These are phyloP conservation scores for Eupleurogrammus muticus DNA, from an alignment of 2,797 vertebrate genomes.

Conservation along the genomic window DNA sequence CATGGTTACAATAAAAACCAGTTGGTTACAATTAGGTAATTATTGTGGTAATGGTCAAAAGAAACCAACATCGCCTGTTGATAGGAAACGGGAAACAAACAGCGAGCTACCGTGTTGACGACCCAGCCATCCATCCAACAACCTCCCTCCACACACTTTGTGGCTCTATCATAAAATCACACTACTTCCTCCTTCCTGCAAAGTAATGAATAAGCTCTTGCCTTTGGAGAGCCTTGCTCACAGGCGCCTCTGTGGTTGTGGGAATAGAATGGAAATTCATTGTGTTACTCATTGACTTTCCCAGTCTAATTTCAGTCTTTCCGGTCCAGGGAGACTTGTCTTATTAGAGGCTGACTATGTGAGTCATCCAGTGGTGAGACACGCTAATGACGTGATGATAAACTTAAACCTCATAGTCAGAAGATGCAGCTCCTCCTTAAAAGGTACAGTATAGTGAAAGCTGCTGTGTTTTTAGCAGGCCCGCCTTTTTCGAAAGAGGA, in stretches of 20 bases:
- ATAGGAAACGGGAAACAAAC: background rate
- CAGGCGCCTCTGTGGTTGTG: background rate
- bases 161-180: background rate
- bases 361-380: constrained; percentile 26
- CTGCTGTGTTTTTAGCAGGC: constrained; percentile 10
- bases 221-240: background rate
- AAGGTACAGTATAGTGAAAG: constrained; percentile 23
- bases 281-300: background rate
- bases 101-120: background rate
- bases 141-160: background rate
- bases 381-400: constrained; percentile 16
- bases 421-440: constrained; percentile 23
- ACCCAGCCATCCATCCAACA: background rate
- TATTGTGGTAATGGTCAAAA: background rate
- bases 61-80: background rate
- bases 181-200: background rate
- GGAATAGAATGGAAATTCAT: background rate
- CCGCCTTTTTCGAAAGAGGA: constrained; percentile 50
- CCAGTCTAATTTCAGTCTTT: background rate
- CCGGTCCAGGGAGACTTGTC: background rate
- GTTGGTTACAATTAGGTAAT: background rate
- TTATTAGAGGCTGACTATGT: constrained; percentile 27
- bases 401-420: constrained; percentile 30
- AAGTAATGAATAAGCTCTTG: background rate
- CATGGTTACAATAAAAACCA: background rate